A percentile compares a stretch with the other conserved stretches of the same genome.
phyloP scores from a whole-genome alignment of 2,113 vertebrate species.

The Ascaphus truei region DNA sequence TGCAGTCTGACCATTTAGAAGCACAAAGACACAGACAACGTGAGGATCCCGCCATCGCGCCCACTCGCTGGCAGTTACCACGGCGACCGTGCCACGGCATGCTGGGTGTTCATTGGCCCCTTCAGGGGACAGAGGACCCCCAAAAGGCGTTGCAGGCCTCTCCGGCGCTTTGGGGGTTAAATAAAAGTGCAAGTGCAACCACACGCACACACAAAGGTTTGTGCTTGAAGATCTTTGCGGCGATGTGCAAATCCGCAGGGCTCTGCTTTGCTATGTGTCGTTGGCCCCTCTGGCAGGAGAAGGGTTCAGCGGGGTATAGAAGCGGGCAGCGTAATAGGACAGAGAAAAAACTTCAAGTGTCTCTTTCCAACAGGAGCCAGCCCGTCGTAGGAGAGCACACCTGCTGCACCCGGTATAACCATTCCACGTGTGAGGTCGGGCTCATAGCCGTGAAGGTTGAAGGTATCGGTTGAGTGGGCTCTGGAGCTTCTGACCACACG shows the following conservation, averaged over 20 bases:
- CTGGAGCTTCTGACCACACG: too few species aligned
- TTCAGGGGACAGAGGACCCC: not conserved
- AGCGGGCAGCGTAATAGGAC: not conserved
- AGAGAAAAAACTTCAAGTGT: not conserved
- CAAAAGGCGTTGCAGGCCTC: not conserved
- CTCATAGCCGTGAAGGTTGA: not conserved
- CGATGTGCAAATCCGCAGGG: too few species aligned
- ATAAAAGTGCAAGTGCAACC: constrained; percentile 32
- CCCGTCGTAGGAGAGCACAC: not conserved
- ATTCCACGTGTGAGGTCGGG: too few species aligned
- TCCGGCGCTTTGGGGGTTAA: not conserved
- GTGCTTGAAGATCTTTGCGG: too few species aligned
- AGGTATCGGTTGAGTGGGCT: too few species aligned
- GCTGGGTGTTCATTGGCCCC: not conserved
- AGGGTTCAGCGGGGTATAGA: not conserved
- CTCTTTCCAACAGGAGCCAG: not conserved
- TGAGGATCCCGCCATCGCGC: too few species aligned
- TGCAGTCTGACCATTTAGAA: too few species aligned
- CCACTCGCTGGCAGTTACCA: too few species aligned
- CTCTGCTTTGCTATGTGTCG: too few species aligned
- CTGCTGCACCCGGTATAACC: not conserved
- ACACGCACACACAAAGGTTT: not conserved
- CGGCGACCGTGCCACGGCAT: too few species aligned
- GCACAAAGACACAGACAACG: too few species aligned
- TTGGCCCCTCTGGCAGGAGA: too few species aligned